Base-by-base conservation (phyloP, 2,113 vertebrate genomes). In the Entosphenus tridentatus region DNA sequence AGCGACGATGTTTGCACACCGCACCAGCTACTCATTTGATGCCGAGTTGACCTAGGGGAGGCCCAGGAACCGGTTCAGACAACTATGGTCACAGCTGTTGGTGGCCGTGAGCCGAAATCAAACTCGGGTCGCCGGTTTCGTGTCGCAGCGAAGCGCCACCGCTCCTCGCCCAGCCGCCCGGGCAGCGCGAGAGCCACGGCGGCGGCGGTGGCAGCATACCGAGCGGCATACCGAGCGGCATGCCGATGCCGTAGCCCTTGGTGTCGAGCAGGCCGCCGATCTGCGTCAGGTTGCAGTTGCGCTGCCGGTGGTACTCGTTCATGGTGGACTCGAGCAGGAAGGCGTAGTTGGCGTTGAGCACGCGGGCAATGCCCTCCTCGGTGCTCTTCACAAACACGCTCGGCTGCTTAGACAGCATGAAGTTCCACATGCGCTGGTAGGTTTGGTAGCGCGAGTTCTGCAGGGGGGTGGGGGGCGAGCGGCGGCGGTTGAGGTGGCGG, bases 361-460 rank as follows among this genome's bases (percentile, higher is more conserved):
- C 87, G 0, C 87, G 82, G n/a, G 87, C 86, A 1, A 89, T 87
- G 57, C 86, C 87, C 57, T 89, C 87, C 72, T 89, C 86, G 0
- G 86, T 89, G 82, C 86, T 90, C 79, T 88, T 90, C 72, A 90
- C 87, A 0, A 89, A 88, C 72, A 90, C 87, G 1, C 87, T 88
- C 70, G 86, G 86, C 77, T 87, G 87, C 78, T 90, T 90, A 0
- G 87, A 87, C 74, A 87, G 79, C 86, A 89, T 90, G 80, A 88
- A 90, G 77, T 87, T 89, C 87, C 87, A 90, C 87, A 90, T 90
- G 2, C 87, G 82, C 80, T 89, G 86, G 77, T 90, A 90, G 0
- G 86, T 89, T 78, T 90, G 87, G 75, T 90, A 90, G 68, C 87
- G 76, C 0, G 87, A 89, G 73, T 88, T 90, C 87, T 90, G 73